Conservation (phyloP, 1,140 invertebrate species). For the Cepaea nemoralis region DNA sequence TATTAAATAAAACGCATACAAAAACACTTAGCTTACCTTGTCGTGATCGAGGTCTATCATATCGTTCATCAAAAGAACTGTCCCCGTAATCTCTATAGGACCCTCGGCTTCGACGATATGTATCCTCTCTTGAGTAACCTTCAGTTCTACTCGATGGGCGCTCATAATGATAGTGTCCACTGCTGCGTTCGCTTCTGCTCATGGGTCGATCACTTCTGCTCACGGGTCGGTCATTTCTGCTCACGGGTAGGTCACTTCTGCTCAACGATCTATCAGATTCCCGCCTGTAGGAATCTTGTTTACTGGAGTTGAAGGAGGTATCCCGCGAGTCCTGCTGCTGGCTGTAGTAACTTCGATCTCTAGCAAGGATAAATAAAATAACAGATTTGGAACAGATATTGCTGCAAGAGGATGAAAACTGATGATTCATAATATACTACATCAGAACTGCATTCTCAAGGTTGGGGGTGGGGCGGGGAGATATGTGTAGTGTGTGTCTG, state of each 20-base stretch:
- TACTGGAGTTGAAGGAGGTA: background rate
- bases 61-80: conserved; percentile 57
- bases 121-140: conserved; percentile 31
- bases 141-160: conserved; percentile 47
- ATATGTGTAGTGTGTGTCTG: no score
- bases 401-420: no score
- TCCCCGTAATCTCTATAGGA: conserved; percentile 41
- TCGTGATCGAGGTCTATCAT: conserved; percentile 65
- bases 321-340: background rate
- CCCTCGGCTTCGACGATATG: conserved; percentile 17
- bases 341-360: conserved; percentile 18
- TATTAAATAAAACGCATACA: no score
- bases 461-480: no score
- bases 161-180: conserved; percentile 50
- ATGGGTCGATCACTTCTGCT: background rate
- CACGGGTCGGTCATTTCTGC: conserved; percentile 5
- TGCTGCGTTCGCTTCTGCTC: conserved; percentile 22
- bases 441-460: no score
- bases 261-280: background rate
- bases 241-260: conserved; percentile 20
- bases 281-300: background rate
- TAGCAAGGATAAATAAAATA: background rate
- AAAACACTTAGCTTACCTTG: conserved; percentile 43
- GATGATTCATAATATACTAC: no score
- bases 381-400: no score